phyloP scores from a whole-genome alignment of 2,113 vertebrate genomes.

The Amblyornis subalaris region DNA sequence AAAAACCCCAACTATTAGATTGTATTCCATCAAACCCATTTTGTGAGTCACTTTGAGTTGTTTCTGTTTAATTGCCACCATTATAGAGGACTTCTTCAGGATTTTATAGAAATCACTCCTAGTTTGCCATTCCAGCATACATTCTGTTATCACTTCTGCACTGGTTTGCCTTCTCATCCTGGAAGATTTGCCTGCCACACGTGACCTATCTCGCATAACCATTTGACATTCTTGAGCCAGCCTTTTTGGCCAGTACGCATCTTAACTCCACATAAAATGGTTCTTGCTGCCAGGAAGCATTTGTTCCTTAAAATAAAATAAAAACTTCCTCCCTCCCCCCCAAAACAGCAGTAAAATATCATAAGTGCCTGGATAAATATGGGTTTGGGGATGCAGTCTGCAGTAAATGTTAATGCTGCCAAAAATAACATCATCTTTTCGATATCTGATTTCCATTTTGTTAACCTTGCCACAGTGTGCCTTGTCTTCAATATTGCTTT shows the following conservation, averaged over 20 bases:
- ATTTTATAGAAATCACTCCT: neutral
- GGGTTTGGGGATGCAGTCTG: neutral
- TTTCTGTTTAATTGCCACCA: constrained; percentile 39
- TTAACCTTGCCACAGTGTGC: constrained; percentile 22
- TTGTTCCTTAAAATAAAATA: neutral
- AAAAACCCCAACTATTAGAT: neutral
- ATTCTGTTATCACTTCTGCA: fast-evolving
- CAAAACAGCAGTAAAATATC: neutral
- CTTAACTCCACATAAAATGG: neutral
- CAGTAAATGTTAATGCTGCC: neutral
- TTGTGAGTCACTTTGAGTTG: constrained; percentile 46
- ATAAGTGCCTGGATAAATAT: neutral
- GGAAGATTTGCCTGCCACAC: neutral
- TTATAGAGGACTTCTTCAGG: neutral
- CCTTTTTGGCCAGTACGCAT: neutral
- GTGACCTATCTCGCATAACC: neutral
- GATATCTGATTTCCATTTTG: constrained; percentile 18
- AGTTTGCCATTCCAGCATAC: neutral
- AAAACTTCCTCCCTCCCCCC: fast-evolving
- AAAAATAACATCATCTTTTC: neutral
- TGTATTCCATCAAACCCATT: constrained; percentile 46
- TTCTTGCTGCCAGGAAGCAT: neutral
- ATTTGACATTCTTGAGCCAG: neutral
- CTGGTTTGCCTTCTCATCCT: neutral
- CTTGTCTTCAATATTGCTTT: constrained; percentile 40